phyloP scores from a whole-genome alignment of 2,888 invertebrate genomes.

The Brachypalpus laphriformis region DNA sequence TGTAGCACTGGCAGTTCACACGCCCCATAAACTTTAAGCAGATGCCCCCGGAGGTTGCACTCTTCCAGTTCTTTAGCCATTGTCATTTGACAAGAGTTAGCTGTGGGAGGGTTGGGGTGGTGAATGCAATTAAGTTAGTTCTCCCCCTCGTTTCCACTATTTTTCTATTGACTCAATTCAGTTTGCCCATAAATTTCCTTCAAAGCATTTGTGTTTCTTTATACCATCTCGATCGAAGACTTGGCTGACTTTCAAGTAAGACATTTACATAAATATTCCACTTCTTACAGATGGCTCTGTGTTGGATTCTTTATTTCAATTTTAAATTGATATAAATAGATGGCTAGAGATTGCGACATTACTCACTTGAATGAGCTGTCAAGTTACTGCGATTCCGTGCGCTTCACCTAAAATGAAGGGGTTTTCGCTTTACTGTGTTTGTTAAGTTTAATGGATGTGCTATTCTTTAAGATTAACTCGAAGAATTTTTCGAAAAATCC shows the following conservation, averaged over 20 bases:
- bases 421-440: not conserved
- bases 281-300: slow-evolving; percentile 51
- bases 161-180: slow-evolving; percentile 66
- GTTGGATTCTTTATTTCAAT: slow-evolving; percentile 62
- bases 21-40: slow-evolving; percentile 44
- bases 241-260: slow-evolving; percentile 67
- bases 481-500: no score
- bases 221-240: slow-evolving; percentile 26
- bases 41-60: slow-evolving; percentile 18
- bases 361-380: slow-evolving; percentile 64
- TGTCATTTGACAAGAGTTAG: slow-evolving; percentile 39
- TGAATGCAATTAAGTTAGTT: slow-evolving; percentile 66
- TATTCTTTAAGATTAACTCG: slow-evolving; percentile 31
- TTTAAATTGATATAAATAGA: slow-evolving; percentile 70
- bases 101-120: not conserved
- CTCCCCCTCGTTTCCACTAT: slow-evolving; percentile 4
- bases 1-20: slow-evolving; percentile 20
- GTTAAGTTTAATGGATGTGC: slow-evolving; percentile 28
- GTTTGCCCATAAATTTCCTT: slow-evolving; percentile 66
- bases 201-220: slow-evolving; percentile 54
- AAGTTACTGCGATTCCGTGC: slow-evolving; percentile 15
- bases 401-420: not conserved
- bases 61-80: slow-evolving; percentile 16
- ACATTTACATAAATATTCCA: slow-evolving; percentile 70
- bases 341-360: slow-evolving; percentile 53